A percentile compares a stretch with the other conserved stretches of the same genome.
Conservation (phyloP, 2,888 invertebrate species). For the Zele albiditarsus region DNA sequence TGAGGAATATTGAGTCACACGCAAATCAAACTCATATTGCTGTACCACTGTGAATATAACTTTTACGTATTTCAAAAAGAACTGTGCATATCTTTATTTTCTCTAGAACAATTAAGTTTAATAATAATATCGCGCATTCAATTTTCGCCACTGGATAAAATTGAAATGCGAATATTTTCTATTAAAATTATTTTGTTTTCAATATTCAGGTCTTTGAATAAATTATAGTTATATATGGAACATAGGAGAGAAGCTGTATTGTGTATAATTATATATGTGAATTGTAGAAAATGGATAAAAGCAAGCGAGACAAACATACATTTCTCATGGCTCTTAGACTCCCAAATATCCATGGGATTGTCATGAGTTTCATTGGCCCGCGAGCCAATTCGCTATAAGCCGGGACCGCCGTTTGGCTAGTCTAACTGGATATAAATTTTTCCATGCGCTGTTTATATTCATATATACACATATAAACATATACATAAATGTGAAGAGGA, state of each 20-base stretch:
- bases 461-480: conserved; percentile 11
- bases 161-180: neutral
- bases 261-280: conserved; percentile 5
- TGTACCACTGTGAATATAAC: neutral
- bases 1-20: neutral
- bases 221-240: neutral
- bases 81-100: too few relatives aligned
- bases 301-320: conserved; percentile 4
- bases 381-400: conserved; percentile 42
- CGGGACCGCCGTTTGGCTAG: conserved; percentile 41
- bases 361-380: conserved; percentile 37
- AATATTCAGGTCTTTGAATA: neutral
- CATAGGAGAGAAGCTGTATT: neutral
- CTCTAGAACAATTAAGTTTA: too few relatives aligned
- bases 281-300: conserved; percentile 26
- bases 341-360: conserved; percentile 25
- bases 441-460: neutral
- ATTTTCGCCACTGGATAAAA: neutral
- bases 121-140: too few relatives aligned
- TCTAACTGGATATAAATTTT: conserved; percentile 43
- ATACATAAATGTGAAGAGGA: neutral
- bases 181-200: neutral
- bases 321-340: conserved; percentile 25
- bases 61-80: neutral
- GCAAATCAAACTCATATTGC: neutral